These are phyloP conservation scores for Catagonus wagneri DNA, from an alignment of 2,113 vertebrate genomes.

Conservation along the genomic window DNA sequence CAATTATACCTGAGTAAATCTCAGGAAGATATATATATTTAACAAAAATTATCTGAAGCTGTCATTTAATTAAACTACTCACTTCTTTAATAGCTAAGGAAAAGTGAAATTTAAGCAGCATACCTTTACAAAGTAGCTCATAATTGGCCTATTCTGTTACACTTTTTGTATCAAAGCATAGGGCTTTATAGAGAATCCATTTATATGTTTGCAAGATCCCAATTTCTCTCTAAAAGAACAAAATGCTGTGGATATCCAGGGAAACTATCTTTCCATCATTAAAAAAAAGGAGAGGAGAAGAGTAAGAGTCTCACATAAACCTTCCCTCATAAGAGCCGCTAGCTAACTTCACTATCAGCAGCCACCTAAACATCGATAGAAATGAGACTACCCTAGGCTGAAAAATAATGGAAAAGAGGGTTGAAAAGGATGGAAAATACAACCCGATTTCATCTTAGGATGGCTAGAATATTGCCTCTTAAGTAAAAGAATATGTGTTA, in stretches of 20 bases:
- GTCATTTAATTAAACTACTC: neutral
- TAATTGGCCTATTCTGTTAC: neutral
- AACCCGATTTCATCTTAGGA: constrained; percentile 54
- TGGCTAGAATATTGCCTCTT: constrained; percentile 57
- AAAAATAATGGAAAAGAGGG: neutral
- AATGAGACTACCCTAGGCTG: neutral
- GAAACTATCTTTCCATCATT: constrained; percentile 6
- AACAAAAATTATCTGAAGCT: neutral
- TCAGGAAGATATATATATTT: neutral
- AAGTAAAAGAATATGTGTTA: constrained; percentile 46
- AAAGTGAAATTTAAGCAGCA: constrained; percentile 18
- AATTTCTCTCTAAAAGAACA: constrained; percentile 26
- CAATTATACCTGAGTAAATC: neutral
- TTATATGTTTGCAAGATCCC: neutral
- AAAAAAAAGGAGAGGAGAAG: neutral
- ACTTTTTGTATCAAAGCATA: neutral
- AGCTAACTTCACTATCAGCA: neutral
- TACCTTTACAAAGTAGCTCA: neutral
- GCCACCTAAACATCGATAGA: constrained; percentile 65
- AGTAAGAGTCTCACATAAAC: neutral
- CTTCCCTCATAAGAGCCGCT: constrained; percentile 19
- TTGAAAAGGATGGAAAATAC: constrained; percentile 44
- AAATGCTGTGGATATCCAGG: neutral
- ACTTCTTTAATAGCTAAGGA: neutral
- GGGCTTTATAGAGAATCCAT: neutral